Evolutionary conservation across 2,797 vertebrate genomes (phyloP), one percentile per base, ranked within the genome.

Genomic region (Acridotheres tristis): DNA sequence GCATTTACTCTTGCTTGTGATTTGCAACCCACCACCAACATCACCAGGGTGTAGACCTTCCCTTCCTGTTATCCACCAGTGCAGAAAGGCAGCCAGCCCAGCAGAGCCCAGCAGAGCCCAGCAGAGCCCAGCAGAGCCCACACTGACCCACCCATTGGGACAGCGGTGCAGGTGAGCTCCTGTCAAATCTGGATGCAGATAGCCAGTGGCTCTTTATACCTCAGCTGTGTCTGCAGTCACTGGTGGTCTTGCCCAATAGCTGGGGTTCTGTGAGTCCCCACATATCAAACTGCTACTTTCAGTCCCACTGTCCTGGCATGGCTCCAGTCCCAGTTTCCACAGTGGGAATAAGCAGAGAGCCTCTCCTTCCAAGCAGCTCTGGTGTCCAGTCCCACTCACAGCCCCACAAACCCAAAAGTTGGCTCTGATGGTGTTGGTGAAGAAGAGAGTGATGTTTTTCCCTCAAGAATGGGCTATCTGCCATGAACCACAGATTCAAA

Each of bases 401-500:
- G 58, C 38, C 34, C 30, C 90, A 77, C 74, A 89, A 89, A 88
- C 77, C 69, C 20, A 0, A 42, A 90, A 74, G 29, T 23, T 71
- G 91, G 85, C 95, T 95, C 94, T 58, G 71, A 61, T 62, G 27
- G 50, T 83, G 47, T 45, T 71, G 61, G 74, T 94, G 74, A 93
- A 94, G 67, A 94, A 57, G 48, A 43, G 38, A 79, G 57, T 85
- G 74, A 61, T 92, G 38, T 5, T 96, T 87, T 93, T 87, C 30
- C 67, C 71, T 85, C 71, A 91, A 36, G 61, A 83, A 68, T 62
- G 65, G 84, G 85, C 68, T 89, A 90, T 85, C 61, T 90, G 88
- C 89, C 91, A 90, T 51, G 36, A 95, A 76, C 80, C 85, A 88
- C 85, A 88, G 74, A 94, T 69, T 79, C 55, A 57, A 81, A 59